Base-by-base conservation (phyloP, 2,888 invertebrate species). In the Coenonympha glycerion region DNA sequence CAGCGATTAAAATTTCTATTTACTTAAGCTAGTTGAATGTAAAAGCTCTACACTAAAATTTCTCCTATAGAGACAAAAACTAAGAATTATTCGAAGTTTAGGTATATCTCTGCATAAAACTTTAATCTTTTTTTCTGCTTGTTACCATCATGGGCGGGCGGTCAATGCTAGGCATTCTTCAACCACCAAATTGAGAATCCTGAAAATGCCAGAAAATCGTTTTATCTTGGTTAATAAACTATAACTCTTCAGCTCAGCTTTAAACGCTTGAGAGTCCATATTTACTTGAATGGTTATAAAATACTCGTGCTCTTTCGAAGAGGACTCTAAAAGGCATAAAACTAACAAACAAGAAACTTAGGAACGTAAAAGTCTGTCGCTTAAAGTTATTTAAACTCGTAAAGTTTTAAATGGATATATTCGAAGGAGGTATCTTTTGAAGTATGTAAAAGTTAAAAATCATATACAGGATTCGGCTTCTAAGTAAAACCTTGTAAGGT, bases 291-390 rank as follows among this genome's bases (percentile, higher is more conserved):
- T 33, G 22, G 15, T 44, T 44, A 9, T 33, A 33, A 33, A 31
- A 33, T 21, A 31, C 6, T 21, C 3, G 8, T 33, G 22, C 15
- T n/a, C 6, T 44, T 44, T 33, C 15, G 21, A 44, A 8, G 30
- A 30, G 18, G 22, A 33, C 9, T 31, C 11, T 24, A 55, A 51
- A 46, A 52, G 28, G 34, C 48, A 47, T 55, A 53, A 57, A 57
- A 56, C 36, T 40, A 26, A 46, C 49, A 52, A 57, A 57, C 53
- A 57, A 56, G 47, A 51, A 53, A 39, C 46, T 56, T 53, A 13
- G 47, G 18, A 41, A 50, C 42, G 42, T 42, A 42, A 42, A 42
- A 19, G 28, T 21, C 42, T 8, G 42, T 21, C 42, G 21, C 31
- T 19, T 21, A 28, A 31, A 42, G 31, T 42, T 42, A 30, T 42